Percentiles rank a stretch among this genome's conserved stretches.
Conservation (phyloP, 2,113 vertebrate species). For the Leucopsar rothschildi region DNA sequence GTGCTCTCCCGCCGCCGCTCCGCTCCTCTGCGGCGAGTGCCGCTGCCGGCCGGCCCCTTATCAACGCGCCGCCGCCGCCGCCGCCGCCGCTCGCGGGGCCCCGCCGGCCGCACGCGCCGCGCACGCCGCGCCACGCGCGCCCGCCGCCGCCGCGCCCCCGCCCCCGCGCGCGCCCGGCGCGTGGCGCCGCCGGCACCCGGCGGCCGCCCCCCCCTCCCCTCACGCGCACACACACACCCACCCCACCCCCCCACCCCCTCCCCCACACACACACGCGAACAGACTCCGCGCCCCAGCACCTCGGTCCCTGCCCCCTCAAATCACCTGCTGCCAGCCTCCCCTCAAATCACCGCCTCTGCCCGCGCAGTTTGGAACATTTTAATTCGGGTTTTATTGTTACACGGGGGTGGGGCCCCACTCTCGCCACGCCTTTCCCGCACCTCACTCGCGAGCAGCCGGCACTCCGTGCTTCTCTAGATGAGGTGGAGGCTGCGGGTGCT, state of each 20-base stretch:
- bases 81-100: too few species aligned
- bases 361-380: background rate
- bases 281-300: background rate
- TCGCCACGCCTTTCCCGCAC: background rate
- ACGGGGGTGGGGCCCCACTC: background rate
- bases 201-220: too few species aligned
- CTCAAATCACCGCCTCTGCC: background rate
- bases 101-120: background rate
- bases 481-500: accelerated
- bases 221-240: too few species aligned
- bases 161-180: too few species aligned
- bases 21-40: too few species aligned
- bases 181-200: too few species aligned
- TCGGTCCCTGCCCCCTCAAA: background rate
- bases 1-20: too few species aligned
- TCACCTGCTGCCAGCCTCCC: background rate
- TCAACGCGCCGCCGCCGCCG: too few species aligned
- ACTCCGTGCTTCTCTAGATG: accelerated
- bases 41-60: too few species aligned
- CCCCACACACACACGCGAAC: background rate
- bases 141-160: too few species aligned
- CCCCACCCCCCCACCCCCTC: too few species aligned
- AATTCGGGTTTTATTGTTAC: background rate
- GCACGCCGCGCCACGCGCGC: too few species aligned
- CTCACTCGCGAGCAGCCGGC: accelerated